phyloP scores from a whole-genome alignment of 2,888 invertebrate genomes.

The Cybosia mesomella region DNA sequence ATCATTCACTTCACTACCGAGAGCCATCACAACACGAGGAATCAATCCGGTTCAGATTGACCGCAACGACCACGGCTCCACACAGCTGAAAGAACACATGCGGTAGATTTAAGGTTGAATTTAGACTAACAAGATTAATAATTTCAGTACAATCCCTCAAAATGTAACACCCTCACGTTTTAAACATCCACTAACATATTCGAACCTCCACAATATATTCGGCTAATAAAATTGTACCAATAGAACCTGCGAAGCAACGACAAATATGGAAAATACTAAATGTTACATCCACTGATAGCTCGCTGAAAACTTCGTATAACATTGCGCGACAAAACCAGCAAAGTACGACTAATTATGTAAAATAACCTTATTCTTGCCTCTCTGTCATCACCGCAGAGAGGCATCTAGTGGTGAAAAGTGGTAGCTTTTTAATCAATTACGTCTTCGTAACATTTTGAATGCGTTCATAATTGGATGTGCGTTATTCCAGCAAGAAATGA shows the following conservation, averaged over 20 bases:
- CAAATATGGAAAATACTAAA: not conserved
- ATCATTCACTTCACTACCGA: slow-evolving; percentile 87
- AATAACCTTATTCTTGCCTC: not conserved
- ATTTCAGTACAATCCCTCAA: slow-evolving; percentile 49
- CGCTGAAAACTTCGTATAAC: not conserved
- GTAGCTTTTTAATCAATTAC: slow-evolving; percentile 39
- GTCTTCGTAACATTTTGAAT: slow-evolving; percentile 26
- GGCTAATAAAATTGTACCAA: slow-evolving; percentile 43
- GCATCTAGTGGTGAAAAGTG: slow-evolving; percentile 40
- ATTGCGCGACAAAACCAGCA: slow-evolving; percentile 17
- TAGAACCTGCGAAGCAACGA: slow-evolving; percentile 12
- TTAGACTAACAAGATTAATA: slow-evolving; percentile 69
- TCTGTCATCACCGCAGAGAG: slow-evolving; percentile 21
- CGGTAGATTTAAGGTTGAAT: slow-evolving; percentile 82
- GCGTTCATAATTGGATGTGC: slow-evolving; percentile 22
- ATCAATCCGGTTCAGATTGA: slow-evolving; percentile 82
- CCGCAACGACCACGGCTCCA: slow-evolving; percentile 83
- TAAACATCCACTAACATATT: slow-evolving; percentile 21
- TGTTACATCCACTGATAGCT: slow-evolving; percentile 23
- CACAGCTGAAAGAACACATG: slow-evolving; percentile 87
- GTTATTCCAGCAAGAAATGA: not conserved
- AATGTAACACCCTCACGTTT: slow-evolving; percentile 41
- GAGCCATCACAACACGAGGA: slow-evolving; percentile 87
- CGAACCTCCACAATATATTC: slow-evolving; percentile 34
- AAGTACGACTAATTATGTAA: slow-evolving; percentile 6